Evolutionary conservation across 2,113 vertebrate species (phyloP), one percentile per base, ranked within the genome.

Genomic region (Anas platyrhynchos): DNA sequence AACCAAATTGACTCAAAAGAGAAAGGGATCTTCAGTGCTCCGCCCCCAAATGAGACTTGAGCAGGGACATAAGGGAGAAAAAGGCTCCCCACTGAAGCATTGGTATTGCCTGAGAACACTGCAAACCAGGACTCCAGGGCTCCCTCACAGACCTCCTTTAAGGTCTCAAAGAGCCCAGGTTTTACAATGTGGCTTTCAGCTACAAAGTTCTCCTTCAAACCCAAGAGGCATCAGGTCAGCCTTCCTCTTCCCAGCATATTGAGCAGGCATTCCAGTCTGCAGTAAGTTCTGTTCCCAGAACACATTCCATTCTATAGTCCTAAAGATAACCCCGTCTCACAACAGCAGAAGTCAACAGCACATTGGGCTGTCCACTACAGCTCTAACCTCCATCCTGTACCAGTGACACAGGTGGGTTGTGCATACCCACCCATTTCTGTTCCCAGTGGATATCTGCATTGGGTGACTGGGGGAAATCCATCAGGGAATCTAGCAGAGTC

Each of bases 151-250:
- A 41, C 44, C 44, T 44, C 44, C 44, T 44, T 44, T 44, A 44
- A 44, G 44, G 44, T 44, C 44, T 44, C 44, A 44, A 44, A 20
- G 21, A 44, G 63, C 27, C 27, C 41, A 66, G 41, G 25, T 18
- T 66, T 27, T 44, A 31, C 63, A 31, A 18, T 44, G 29, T 18
- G 29, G 38, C 38, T 66, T 23, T 8, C 32, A 59, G 31, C 26
- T 90, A 14, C 34, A 36, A 75, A 72, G 9, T 3, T 61, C 21
- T 22, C 10, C 21, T 18, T 27, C 18, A 16, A 4, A 76, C 7
- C 17, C 27, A 55, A 31, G n/a, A 80, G 38, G 3, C 11, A 41
- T 14, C 43, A 59, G 0, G 0, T 15, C 12, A 32, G 38, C n/a
- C 3, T 1, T 36, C 26, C 9, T 68, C 16, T 75, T 75, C 46